phyloP scores from a whole-genome alignment of 2,113 vertebrate genomes.

The Ochotona curzoniae region DNA sequence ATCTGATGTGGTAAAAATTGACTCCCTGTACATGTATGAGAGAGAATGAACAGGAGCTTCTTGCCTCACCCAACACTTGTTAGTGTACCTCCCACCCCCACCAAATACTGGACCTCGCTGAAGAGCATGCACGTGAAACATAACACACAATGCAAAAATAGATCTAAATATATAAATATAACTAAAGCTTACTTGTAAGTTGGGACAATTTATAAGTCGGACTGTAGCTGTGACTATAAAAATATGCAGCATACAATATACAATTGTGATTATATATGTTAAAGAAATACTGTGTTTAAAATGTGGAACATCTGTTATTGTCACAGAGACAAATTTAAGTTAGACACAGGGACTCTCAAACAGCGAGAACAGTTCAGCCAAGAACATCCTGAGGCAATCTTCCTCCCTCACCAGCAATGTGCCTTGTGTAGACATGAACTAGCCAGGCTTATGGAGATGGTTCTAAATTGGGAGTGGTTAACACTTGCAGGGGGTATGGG shows the following conservation, averaged over 20 bases:
- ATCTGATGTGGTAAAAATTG: slow-evolving; percentile 21
- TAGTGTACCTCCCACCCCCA: accelerated
- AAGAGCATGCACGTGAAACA: not conserved
- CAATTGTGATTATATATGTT: slow-evolving; percentile 28
- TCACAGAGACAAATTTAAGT: slow-evolving; percentile 40
- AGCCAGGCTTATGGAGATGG: not conserved
- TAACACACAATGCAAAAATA: not conserved
- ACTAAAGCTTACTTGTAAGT: slow-evolving; percentile 30
- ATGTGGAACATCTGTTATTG: slow-evolving; percentile 59
- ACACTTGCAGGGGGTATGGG: not conserved
- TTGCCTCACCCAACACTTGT: not conserved
- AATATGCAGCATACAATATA: slow-evolving; percentile 17
- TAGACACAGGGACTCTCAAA: not conserved
- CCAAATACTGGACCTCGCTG: not conserved
- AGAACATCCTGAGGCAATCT: not conserved
- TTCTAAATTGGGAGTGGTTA: not conserved
- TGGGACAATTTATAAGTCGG: slow-evolving; percentile 11
- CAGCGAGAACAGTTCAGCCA: not conserved
- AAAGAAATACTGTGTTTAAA: slow-evolving; percentile 61
- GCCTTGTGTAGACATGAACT: slow-evolving; percentile 20
- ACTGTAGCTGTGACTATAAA: slow-evolving; percentile 52
- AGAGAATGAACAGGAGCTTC: not conserved
- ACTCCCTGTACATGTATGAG: not conserved
- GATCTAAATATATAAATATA: not conserved
- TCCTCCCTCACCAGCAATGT: not conserved